Evolutionary conservation across 1,140 invertebrate genomes (phyloP).

Genomic region (Apis dorsata): DNA sequence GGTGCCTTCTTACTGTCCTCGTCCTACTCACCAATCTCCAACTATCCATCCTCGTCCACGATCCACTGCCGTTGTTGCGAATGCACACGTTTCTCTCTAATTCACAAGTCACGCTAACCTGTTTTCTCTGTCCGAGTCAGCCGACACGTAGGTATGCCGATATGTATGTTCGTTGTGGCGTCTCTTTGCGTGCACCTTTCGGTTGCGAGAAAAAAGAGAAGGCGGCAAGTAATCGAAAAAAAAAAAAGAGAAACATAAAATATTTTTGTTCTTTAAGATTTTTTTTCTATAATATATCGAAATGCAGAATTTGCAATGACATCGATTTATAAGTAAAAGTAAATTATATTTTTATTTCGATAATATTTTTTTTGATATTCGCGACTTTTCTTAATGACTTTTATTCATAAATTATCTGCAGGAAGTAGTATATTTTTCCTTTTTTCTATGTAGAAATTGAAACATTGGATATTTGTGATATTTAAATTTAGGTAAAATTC

Average conservation of each 20-base stretch:
- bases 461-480: neutral
- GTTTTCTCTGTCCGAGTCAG: slow-evolving; percentile 39
- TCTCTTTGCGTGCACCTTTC: slow-evolving; percentile 20
- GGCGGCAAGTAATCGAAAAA: neutral
- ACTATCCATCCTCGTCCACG: neutral
- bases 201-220: neutral
- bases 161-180: slow-evolving; percentile 6
- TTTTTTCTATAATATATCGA: neutral
- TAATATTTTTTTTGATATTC: neutral
- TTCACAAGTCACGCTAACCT: slow-evolving; percentile 42
- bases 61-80: slow-evolving; percentile 1
- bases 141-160: slow-evolving; percentile 44
- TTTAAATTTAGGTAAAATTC: neutral
- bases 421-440: neutral
- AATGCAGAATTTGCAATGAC: neutral
- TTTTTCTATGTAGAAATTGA: no score
- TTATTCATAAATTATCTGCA: neutral
- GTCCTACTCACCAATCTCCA: slow-evolving; percentile 19
- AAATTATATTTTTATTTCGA: neutral
- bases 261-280: neutral
- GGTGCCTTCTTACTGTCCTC: slow-evolving; percentile 47
- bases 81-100: slow-evolving; percentile 29
- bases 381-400: no score
- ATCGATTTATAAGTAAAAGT: no score
- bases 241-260: neutral